phyloP scores from a whole-genome alignment of 2,797 vertebrate species.

The Argentina silus region DNA sequence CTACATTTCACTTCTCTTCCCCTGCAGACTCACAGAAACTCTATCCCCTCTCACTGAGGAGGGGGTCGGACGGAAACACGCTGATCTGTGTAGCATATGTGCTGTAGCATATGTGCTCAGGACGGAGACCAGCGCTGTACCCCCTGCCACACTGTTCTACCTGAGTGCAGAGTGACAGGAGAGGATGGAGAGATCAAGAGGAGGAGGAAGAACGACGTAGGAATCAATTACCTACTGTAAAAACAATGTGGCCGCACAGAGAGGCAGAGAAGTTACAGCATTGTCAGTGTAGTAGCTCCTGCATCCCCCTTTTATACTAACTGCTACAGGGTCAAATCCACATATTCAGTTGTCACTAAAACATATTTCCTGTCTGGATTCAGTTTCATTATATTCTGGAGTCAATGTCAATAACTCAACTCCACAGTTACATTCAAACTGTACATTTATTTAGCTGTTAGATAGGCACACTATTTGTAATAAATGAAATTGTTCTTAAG shows the following conservation, averaged over 20 bases:
- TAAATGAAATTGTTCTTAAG: too few relatives aligned
- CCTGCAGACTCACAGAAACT: slow-evolving; percentile 83
- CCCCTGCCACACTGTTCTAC: slow-evolving; percentile 50
- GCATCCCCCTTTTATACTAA: background rate
- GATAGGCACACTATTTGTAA: too few relatives aligned
- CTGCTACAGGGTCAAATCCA: background rate
- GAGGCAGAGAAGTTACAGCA: background rate
- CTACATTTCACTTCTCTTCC: slow-evolving; percentile 83
- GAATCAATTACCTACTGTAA: slow-evolving; percentile 59
- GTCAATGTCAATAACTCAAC: background rate
- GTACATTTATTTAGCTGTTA: background rate
- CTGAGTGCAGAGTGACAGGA: slow-evolving; percentile 51
- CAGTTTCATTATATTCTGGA: background rate
- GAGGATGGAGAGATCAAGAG: slow-evolving; percentile 43
- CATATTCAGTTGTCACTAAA: background rate
- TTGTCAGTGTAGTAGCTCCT: background rate
- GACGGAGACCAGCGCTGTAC: slow-evolving; percentile 44
- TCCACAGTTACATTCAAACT: background rate
- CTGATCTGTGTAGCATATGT: slow-evolving; percentile 93
- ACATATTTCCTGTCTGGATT: background rate
- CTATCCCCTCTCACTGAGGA: slow-evolving; percentile 73
- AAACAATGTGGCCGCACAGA: slow-evolving; percentile 30
- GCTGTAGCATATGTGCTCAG: slow-evolving; percentile 64
- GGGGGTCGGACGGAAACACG: slow-evolving; percentile 81
- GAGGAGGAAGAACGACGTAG: slow-evolving; percentile 33